Base-by-base conservation (phyloP, 2,797 vertebrate species). In the Hippopotamyrus pictus region DNA sequence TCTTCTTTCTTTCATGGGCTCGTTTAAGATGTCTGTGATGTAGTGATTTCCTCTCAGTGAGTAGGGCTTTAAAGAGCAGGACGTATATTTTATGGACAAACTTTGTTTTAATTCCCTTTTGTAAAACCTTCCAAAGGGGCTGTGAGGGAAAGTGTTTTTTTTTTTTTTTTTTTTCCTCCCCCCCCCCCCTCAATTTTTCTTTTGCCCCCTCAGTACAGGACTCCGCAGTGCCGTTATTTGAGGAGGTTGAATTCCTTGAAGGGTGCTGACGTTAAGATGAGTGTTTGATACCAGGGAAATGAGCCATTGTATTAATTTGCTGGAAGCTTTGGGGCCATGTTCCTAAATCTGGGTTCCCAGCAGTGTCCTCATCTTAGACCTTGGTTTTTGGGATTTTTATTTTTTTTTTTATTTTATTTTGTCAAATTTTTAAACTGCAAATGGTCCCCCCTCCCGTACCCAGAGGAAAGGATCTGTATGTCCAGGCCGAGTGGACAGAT, bases 21-120 rank as follows among this genome's bases (percentile, higher is more conserved):
- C 84, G 33, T 51, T 86, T 83, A 82, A 83, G 86, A 73, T 59
- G 86, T 59, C 89, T 59, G 69, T 82, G 86, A 83, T 62, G 69
- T 48, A 76, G 41, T 44, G 59, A 89, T 19, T 33, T 69, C 44
- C 83, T 11, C 88, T 89, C 82, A 89, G 14, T 86, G 83, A 86
- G 84, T n/a, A 79, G 59, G 86, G 82, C 41, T 59, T 41, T 87
- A 62, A 29, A 88, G 86, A 82, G 53, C 89, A 19, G 33, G 65
- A 51, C 86, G 17, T 62, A 17, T 59, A 59, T 48, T 57, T 88
- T 87, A 79, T 59, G 41, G 53, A 44, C 41, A 44, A 46, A 62
- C 69, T 44, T 51, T 87, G 69, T 88, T 88, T 87, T 46, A 46
- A 89, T 59, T 59, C 22, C 17, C 53, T 79, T 76, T 87, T 57